Evolutionary conservation across 2,888 invertebrate species (phyloP).

Genomic region (Sphaerophoria taeniata): DNA sequence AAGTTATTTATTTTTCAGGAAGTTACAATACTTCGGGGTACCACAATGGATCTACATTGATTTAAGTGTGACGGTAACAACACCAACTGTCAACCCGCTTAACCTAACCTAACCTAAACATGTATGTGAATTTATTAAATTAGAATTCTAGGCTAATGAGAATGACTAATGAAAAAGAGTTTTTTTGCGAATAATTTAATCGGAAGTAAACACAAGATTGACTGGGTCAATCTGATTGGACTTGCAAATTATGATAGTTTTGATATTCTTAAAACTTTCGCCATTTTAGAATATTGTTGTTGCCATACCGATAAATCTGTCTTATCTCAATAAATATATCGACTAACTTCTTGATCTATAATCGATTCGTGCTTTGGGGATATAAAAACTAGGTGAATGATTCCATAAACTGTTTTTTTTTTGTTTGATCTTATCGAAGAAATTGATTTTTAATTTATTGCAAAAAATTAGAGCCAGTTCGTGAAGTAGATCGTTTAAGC

Average conservation of each 20-base stretch:
- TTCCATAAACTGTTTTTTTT: slow-evolving; percentile 5
- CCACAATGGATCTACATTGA: no score
- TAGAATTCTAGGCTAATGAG: background rate
- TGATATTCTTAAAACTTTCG: slow-evolving; percentile 22
- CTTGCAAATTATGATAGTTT: background rate
- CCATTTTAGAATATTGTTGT: slow-evolving; percentile 3
- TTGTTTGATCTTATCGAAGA: background rate
- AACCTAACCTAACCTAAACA: no score
- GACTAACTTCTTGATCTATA: background rate
- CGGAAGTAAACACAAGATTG: slow-evolving; percentile 3
- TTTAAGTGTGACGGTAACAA: no score
- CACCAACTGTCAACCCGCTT: no score
- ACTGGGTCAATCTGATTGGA: background rate
- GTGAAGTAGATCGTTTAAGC: no score
- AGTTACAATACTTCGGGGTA: no score
- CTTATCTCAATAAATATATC: background rate
- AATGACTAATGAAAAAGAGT: background rate
- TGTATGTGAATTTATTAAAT: slow-evolving; percentile 20
- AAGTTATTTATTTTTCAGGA: no score
- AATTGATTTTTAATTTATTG: background rate
- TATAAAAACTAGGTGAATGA: slow-evolving; percentile 31
- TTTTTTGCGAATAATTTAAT: slow-evolving; percentile 16
- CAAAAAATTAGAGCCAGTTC: background rate
- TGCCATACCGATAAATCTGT: background rate
- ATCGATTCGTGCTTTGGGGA: background rate